Conservation (phyloP, 2,888 invertebrate genomes). For the Mythimna albipuncta region DNA sequence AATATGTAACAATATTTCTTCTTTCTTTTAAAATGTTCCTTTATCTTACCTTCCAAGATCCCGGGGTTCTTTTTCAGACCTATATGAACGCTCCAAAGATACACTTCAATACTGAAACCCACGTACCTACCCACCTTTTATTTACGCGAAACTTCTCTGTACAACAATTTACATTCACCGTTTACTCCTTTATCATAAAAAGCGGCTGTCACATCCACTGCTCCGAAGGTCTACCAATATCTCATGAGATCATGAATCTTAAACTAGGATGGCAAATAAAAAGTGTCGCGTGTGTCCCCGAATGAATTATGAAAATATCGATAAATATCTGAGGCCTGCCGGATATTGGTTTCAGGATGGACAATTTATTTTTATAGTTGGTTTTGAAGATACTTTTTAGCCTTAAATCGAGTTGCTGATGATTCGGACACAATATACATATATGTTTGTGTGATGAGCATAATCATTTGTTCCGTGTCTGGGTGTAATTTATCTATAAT, state of each 20-base stretch:
- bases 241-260: slow-evolving; percentile 88
- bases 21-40: too few species aligned
- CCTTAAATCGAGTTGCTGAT: too few species aligned
- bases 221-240: slow-evolving; percentile 74
- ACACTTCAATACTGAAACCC: too few species aligned
- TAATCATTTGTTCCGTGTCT: too few species aligned
- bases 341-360: slow-evolving; percentile 37
- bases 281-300: slow-evolving; percentile 78
- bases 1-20: too few species aligned
- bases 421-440: too few species aligned
- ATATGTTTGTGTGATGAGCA: too few species aligned
- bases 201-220: slow-evolving; percentile 66
- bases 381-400: neutral
- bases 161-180: slow-evolving; percentile 54
- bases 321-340: slow-evolving; percentile 82
- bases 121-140: slow-evolving; percentile 4
- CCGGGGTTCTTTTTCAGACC: too few species aligned
- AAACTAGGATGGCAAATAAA: slow-evolving; percentile 84
- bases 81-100: too few species aligned
- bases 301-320: slow-evolving; percentile 87
- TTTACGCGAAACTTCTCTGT: slow-evolving; percentile 20
- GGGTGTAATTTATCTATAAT: too few species aligned
- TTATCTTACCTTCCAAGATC: too few species aligned
- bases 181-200: slow-evolving; percentile 65
- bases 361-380: slow-evolving; percentile 10